Evolutionary conservation across 2,113 vertebrate genomes (phyloP).

Genomic region (Podilymbus podiceps): DNA sequence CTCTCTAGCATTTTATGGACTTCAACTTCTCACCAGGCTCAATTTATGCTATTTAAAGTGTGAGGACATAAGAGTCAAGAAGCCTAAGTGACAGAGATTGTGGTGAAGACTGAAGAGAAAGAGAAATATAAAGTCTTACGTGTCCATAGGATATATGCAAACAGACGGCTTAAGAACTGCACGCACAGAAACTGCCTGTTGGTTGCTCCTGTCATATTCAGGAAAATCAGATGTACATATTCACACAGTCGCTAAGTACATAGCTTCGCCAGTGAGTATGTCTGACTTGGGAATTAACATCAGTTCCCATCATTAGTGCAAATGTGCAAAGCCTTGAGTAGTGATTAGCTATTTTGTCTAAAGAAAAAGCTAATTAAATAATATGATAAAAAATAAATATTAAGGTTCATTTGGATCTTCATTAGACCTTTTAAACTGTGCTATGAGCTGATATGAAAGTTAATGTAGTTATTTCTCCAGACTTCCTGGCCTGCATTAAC

Average conservation of each 20-base stretch:
- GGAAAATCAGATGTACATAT: not conserved
- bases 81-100: not conserved
- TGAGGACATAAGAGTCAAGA: not conserved
- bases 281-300: not conserved
- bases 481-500: not conserved
- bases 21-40: not conserved
- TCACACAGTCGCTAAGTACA: not conserved
- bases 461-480: not conserved
- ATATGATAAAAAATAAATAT: not conserved
- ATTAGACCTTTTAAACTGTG: not conserved
- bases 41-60: not conserved
- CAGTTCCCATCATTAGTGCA: not conserved
- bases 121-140: not conserved
- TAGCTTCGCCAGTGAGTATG: not conserved
- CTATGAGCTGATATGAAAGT: not conserved
- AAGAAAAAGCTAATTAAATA: not conserved
- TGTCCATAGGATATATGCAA: not conserved
- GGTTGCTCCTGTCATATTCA: not conserved
- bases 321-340: not conserved
- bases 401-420: not conserved
- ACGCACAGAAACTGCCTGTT: not conserved
- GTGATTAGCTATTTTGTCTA: not conserved
- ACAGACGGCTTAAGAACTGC: not conserved
- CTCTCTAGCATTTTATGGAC: not conserved
- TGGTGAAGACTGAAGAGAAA: not conserved